Evolutionary conservation across 2,113 vertebrate species (phyloP).

Genomic region (Saguinus imperator): DNA sequence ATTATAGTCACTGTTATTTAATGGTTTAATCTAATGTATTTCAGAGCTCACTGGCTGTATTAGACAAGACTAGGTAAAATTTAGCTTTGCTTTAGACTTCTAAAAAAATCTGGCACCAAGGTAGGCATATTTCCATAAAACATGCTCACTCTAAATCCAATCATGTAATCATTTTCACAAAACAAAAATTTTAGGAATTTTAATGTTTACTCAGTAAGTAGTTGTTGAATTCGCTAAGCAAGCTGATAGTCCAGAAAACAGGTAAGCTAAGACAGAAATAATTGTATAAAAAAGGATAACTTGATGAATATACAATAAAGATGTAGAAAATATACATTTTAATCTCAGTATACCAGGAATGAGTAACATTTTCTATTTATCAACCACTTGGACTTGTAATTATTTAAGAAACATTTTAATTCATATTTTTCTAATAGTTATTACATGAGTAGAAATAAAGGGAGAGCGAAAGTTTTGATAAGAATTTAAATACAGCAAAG

Average conservation of each 20-base stretch:
- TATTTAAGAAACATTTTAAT: not conserved
- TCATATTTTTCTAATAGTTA: not conserved
- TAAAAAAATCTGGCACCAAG: not conserved
- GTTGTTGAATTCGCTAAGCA: not conserved
- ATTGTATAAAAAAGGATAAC: not conserved
- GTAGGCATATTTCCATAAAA: not conserved
- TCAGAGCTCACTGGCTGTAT: not conserved
- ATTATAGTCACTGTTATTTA: conserved; percentile 52
- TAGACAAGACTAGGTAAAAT: conserved; percentile 27
- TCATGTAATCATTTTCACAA: conserved; percentile 13
- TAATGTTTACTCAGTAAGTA: not conserved
- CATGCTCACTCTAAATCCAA: not conserved
- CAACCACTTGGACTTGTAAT: not conserved
- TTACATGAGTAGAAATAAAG: not conserved
- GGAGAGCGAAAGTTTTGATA: not conserved
- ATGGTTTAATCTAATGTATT: conserved; percentile 55
- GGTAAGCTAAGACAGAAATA: conserved; percentile 3
- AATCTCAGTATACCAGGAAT: not conserved
- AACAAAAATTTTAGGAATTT: not conserved
- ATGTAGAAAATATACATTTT: not conserved
- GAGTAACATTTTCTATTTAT: not conserved
- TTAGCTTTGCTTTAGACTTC: not conserved
- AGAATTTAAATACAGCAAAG: not conserved
- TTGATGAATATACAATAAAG: not conserved
- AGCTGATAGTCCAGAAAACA: not conserved